Evolutionary conservation across 2,113 vertebrate genomes (phyloP).

Genomic region (Mustelus asterias): DNA sequence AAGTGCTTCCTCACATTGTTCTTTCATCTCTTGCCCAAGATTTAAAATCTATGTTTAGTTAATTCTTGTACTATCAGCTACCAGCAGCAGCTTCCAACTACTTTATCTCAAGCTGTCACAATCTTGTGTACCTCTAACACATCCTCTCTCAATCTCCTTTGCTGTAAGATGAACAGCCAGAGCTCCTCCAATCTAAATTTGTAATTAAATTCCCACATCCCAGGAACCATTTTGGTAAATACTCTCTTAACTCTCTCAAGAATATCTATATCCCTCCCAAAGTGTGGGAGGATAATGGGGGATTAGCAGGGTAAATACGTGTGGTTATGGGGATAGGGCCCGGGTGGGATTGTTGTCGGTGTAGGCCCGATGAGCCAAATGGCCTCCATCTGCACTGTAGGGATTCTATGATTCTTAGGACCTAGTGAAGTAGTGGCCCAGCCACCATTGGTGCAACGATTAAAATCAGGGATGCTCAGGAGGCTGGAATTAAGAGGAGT

Average conservation of each 20-base stretch:
- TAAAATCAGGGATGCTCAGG: too few species aligned
- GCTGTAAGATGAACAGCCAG: neutral
- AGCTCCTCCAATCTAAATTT: neutral
- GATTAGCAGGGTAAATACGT: too few species aligned
- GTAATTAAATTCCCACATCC: neutral
- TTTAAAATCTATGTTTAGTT: neutral
- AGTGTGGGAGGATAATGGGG: too few species aligned
- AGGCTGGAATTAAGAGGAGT: too few species aligned
- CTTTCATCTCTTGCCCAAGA: neutral
- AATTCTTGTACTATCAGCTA: neutral
- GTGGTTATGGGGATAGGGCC: too few species aligned
- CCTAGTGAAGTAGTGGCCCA: too few species aligned
- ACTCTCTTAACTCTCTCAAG: neutral
- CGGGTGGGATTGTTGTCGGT: too few species aligned
- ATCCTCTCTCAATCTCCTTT: neutral
- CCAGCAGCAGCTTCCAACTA: neutral
- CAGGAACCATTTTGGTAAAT: neutral
- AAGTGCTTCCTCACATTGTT: neutral
- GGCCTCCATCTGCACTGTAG: too few species aligned
- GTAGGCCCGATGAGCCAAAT: too few species aligned
- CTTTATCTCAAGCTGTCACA: neutral
- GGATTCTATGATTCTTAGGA: too few species aligned
- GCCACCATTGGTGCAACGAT: too few species aligned
- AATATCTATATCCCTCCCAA: too few species aligned
- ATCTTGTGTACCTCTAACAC: neutral